phyloP scores from a whole-genome alignment of 30 jellyfish, hydroid and myxozoan species.

The Turritopsis rubra region DNA sequence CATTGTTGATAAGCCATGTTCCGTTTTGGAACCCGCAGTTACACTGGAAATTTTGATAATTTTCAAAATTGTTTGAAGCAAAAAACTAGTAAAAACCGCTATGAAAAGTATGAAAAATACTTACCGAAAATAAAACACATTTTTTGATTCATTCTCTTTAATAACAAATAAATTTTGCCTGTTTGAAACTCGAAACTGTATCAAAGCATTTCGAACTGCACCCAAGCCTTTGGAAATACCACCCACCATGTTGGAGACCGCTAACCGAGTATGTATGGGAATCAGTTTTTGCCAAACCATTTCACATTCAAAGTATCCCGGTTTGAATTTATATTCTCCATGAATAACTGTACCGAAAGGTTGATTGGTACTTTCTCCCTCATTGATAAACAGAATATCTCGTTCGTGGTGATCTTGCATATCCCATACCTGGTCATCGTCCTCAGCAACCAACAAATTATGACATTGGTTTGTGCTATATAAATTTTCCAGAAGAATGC shows the following conservation, averaged over 20 bases:
- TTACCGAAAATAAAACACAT: conserved; percentile 26
- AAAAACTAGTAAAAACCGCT: not conserved
- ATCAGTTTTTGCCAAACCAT: conserved; percentile 75
- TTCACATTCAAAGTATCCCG: conserved; percentile 87
- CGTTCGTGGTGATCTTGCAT: conserved; percentile 6
- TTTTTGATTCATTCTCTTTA: conserved; percentile 41
- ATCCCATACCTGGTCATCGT: conserved; percentile 86
- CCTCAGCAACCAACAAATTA: conserved; percentile 81
- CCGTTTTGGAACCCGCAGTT: not conserved
- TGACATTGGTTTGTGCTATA: conserved; percentile 72
- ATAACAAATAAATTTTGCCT: conserved; percentile 77
- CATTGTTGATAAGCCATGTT: not conserved
- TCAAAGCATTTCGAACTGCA: conserved; percentile 73
- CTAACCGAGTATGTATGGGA: conserved; percentile 75
- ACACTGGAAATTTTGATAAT: not conserved
- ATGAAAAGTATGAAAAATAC: not conserved
- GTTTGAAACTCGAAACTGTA: conserved; percentile 63
- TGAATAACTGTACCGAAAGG: conserved; percentile 70
- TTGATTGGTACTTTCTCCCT: conserved; percentile 44
- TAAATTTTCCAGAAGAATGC: conserved; percentile 74
- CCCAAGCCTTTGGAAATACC: conserved; percentile 68
- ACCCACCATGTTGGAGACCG: conserved; percentile 51
- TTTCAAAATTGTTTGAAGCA: not conserved
- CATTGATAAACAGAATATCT: conserved; percentile 53
- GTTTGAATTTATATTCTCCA: conserved; percentile 78